Base-by-base conservation (phyloP, 2,113 vertebrate species). In the Pollimyrus isidori region DNA sequence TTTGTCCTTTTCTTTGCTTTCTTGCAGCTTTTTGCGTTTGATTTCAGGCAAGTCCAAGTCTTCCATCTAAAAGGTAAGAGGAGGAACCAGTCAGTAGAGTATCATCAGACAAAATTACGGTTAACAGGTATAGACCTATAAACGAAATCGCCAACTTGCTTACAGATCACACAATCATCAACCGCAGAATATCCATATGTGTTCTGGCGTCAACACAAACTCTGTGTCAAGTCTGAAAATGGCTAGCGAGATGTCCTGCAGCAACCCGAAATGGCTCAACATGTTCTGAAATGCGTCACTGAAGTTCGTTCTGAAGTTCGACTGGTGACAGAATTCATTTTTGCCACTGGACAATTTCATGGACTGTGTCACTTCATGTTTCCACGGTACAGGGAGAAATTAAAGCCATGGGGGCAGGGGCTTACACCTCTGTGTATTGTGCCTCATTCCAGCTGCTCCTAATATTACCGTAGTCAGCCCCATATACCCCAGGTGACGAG, bases 11-110 rank as follows among this genome's bases (percentile, higher is more conserved):
- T 93, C 92, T 92, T 97, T 98, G n/a, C 91, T 96, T 80, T 97
- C 96, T 0, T 94, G 93, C 2, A 94, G 89, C 93, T 95, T 98
- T 93, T 87, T 98, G 3, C 97, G 96, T 88, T 98, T 99, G 86
- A 99, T 97, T 92, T 98, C 97, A 3, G 98, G 98, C 85, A 99
- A 95, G 91, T 99, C 95, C 94, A 98, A 87, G 73, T 99, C 98
- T 92, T 98, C 98, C 83, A 99, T 96, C 98, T 99, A 88, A 69
- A 35, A 87, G n/a, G 13, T 5, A 4, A 86, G 82, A 58, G 19
- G 50, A 39, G 23, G 11, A 7, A 53, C 48, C 85, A 30, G 48
- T 48, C 17, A 21, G n/a, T n/a, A n/a, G 53, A 87, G 48, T 53
- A 56, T 69, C n/a, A 65, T 52, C 11, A 65, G 90, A 86, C 88